Base-by-base conservation (phyloP, 2,888 invertebrate genomes). In the Clitarchus hookeri region DNA sequence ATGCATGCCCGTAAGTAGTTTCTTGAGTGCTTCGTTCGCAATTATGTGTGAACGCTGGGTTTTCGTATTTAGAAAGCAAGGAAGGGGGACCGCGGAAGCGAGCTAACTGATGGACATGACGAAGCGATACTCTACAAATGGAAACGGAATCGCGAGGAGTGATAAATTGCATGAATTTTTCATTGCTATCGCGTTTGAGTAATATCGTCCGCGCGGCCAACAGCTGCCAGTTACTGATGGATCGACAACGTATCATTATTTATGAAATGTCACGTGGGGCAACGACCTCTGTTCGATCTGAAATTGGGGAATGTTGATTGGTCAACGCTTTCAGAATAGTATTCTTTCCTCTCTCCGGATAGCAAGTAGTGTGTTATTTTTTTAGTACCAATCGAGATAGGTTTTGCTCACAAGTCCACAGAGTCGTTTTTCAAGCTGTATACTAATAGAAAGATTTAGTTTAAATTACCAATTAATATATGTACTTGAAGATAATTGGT, bases 141-240 rank as follows among this genome's bases (percentile, higher is more conserved):
- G 65, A 65, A 65, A 12, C 16, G 65, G 65, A 23, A 23, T 65
- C n/a, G 19, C 8, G n/a, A 65, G 16, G 16, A 65, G 65, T 65
- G 65, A 65, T 65, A 65, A 65, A 65, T 65, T 65, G 65, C 65
- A 65, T 65, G 65, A 65, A 65, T 65, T 65, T 65, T 65, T 65
- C 65, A 65, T 65, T n/a, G 65, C 65, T 65, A 65, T 65, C 65
- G 65, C 65, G 0, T 65, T 65, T 65, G 65, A 65, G 65, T 65
- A 23, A 65, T 65, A 65, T 65, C 65, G 65, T 65, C 65, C 65
- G 65, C 65, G 65, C 8, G n/a, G n/a, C 19, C 65, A 65, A 65
- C 65, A 65, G 19, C 65, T 65, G 65, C 65, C 65, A n/a, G 23
- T 19, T 8, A 23, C 23, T 8, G 65, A 65, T 65, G 65, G 65